Base-by-base conservation (phyloP, 2,797 vertebrate genomes). In the Labeo calbasu region DNA sequence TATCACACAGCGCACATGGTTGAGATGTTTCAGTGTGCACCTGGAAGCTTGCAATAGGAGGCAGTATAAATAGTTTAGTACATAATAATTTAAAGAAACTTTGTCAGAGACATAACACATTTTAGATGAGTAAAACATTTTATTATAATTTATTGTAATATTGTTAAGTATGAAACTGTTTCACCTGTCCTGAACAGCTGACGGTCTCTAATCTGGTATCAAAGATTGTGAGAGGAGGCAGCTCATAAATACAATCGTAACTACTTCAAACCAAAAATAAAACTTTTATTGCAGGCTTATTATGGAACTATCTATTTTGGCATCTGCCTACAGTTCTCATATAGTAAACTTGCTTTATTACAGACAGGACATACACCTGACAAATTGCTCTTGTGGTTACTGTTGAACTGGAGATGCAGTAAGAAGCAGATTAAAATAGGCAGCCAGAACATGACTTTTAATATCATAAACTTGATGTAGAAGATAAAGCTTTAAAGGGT, bases 11-110 rank as follows among this genome's bases (percentile, higher is more conserved):
- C 77, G 78, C 86, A 25, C 68, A 83, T 86, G 76, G 87, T 91
- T 90, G 88, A 89, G 88, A 85, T 88, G 78, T 86, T 88, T 88
- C 66, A 85, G 76, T 90, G 90, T 90, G 90, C 91, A 92, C 91
- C 91, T 92, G 92, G 88, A 85, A 15, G 23, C 32, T 77, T 68
- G 25, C 61, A 66, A 66, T 17, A 21, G 7, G 10, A 50, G 46
- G 23, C 17, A 78, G 12, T 43, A 21, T 11, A 63, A 28, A 40
- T 21, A 28, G 40, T 48, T 59, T 43, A 28, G 57, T 21, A 78
- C 14, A 46, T 75, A 75, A 43, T 43, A 25, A 65, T 48, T 48
- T 25, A 11, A 43, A 40, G 21, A 23, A 2, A 9, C 15, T 77
- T 57, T 77, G 13, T 59, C 12, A 23, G 36, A 9, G 14, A 23